A percentile compares a stretch with the other conserved stretches of the same genome.
phyloP scores from a whole-genome alignment of 2,113 vertebrate genomes.

The Irena cyanogastra region DNA sequence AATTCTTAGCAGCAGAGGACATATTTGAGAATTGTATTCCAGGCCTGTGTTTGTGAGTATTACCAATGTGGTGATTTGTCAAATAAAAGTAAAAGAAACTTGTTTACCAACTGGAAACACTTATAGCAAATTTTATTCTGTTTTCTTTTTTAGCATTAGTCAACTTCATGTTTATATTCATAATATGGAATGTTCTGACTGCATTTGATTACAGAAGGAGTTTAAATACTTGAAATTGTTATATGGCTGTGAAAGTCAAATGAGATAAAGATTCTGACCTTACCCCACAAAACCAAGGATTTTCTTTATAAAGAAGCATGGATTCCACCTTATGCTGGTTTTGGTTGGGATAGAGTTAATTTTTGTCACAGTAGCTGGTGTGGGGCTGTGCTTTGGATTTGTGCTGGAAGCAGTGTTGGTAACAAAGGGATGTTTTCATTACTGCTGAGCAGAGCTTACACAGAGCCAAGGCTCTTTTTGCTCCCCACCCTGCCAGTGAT shows the following conservation, averaged over 20 bases:
- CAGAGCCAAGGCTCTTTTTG: not conserved
- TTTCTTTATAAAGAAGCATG: not conserved
- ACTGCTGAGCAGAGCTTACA: not conserved
- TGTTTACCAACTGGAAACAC: not conserved
- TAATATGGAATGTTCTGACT: not conserved
- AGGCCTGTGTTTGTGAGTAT: not conserved
- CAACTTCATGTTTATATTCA: not conserved
- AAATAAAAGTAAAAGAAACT: not conserved
- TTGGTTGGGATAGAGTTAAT: not conserved
- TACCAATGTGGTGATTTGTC: not conserved
- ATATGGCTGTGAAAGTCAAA: not conserved
- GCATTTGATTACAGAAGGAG: not conserved
- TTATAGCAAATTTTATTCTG: not conserved
- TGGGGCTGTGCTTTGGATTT: not conserved
- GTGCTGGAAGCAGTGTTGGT: not conserved
- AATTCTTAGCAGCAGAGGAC: not conserved
- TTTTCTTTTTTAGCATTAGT: not conserved
- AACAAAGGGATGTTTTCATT: not conserved
- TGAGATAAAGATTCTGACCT: not conserved
- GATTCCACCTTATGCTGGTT: not conserved
- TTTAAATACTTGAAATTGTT: not conserved
- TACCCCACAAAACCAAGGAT: not conserved
- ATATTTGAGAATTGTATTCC: not conserved
- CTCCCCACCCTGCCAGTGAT: not conserved
- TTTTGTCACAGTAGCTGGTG: not conserved